phyloP scores from a whole-genome alignment of 2,888 invertebrate species.

The Glaucopsyche alexis region DNA sequence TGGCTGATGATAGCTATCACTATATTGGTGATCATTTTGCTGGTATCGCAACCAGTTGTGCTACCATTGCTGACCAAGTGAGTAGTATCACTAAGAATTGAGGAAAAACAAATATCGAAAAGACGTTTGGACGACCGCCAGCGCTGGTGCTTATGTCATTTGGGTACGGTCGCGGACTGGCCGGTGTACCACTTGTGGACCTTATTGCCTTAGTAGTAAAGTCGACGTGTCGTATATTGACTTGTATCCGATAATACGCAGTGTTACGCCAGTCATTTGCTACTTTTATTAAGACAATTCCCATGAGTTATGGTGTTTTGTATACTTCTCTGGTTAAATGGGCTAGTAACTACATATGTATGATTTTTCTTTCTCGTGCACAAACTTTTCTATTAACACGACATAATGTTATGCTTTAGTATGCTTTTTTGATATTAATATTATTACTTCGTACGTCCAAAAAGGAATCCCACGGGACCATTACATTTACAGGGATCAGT shows the following conservation, averaged over 20 bases:
- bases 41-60: too few relatives aligned
- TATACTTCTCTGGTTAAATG: neutral
- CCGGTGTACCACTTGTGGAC: neutral
- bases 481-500: too few relatives aligned
- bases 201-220: neutral
- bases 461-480: too few relatives aligned
- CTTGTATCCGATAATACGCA: constrained; percentile 3
- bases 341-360: neutral
- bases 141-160: constrained; percentile 12
- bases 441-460: too few relatives aligned
- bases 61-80: neutral
- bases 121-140: constrained; percentile 17
- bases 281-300: constrained; percentile 13
- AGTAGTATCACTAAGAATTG: neutral
- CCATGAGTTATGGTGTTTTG: constrained; percentile 6
- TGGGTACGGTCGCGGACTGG: neutral
- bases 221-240: neutral
- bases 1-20: too few relatives aligned
- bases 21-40: too few relatives aligned
- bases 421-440: too few relatives aligned
- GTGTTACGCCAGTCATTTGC: constrained; percentile 10
- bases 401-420: neutral
- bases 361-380: neutral
- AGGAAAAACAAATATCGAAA: constrained; percentile 25
- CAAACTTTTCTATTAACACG: neutral